Conservation (phyloP, 2,888 invertebrate genomes). For the Syrphus vitripennis region DNA sequence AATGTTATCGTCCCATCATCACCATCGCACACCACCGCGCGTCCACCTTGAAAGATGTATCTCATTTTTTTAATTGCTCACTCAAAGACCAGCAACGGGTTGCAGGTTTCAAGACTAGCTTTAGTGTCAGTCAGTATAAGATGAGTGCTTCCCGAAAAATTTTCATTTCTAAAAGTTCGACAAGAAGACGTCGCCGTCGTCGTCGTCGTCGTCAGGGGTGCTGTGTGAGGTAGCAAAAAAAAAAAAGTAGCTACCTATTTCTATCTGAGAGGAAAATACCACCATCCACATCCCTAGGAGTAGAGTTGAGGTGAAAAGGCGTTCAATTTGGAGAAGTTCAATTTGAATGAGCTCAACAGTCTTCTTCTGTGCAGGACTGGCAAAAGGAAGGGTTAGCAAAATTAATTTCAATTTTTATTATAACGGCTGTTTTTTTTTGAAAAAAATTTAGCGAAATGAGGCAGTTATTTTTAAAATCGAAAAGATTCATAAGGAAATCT, state of each 20-base stretch:
- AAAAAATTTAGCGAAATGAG: too few relatives aligned
- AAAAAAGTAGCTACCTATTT: neutral
- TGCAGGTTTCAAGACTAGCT: constrained; percentile 2
- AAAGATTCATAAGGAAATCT: too few relatives aligned
- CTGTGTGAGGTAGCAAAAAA: neutral
- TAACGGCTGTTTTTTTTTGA: too few relatives aligned
- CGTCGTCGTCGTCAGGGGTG: neutral
- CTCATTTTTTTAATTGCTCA: constrained; percentile 69
- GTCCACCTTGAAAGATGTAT: constrained; percentile 50
- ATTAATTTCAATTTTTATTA: too few relatives aligned
- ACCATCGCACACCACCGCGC: constrained; percentile 5
- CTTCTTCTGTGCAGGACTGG: neutral
- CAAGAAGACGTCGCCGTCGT: constrained; percentile 29
- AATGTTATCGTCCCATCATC: constrained; percentile 53
- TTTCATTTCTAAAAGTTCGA: constrained; percentile 41
- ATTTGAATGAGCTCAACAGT: neutral
- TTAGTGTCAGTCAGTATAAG: constrained; percentile 16
- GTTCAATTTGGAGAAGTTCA: constrained; percentile 45
- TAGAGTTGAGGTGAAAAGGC: constrained; percentile 43
- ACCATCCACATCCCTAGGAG: neutral
- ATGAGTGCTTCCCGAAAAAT: constrained; percentile 45
- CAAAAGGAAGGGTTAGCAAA: neutral
- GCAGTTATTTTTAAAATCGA: too few relatives aligned
- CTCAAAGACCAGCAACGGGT: constrained; percentile 37
- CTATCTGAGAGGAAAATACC: neutral